Percentiles rank a stretch among this genome's conserved stretches.
These are phyloP conservation scores for Varanus salvator DNA, from an alignment of 2,113 vertebrate genomes.

Conservation along the genomic window DNA sequence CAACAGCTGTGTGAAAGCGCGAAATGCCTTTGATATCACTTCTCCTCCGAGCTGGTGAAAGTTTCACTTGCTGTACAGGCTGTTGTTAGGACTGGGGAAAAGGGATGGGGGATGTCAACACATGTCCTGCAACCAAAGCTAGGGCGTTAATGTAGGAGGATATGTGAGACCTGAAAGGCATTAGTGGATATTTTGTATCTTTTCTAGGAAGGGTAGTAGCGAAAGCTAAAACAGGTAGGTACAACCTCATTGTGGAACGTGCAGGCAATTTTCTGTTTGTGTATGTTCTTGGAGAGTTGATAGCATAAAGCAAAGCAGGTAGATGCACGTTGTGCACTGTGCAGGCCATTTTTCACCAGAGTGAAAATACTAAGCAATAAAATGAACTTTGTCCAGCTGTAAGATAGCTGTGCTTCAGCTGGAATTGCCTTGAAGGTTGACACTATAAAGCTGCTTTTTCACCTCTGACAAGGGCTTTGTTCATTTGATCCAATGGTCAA, in stretches of 20 bases:
- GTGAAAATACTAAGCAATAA: neutral
- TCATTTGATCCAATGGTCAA: neutral
- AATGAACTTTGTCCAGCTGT: neutral
- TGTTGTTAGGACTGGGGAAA: neutral
- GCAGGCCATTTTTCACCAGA: neutral
- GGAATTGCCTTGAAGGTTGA: neutral
- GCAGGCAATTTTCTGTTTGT: no score
- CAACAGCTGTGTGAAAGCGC: neutral
- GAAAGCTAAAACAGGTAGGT: neutral
- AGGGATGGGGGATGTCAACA: no score
- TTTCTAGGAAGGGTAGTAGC: neutral
- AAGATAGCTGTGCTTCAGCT: neutral
- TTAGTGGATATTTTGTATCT: neutral
- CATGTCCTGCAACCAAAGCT: neutral
- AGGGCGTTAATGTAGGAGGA: neutral
- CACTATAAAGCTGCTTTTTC: neutral
- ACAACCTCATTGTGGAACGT: neutral
- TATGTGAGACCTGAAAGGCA: no score
- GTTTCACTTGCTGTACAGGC: neutral
- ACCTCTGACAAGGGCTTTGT: neutral
- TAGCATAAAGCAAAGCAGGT: neutral
- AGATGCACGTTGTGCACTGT: neutral
- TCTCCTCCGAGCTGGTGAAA: neutral
- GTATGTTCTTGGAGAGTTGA: neutral
- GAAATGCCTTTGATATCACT: neutral